phyloP scores from a whole-genome alignment of 1,140 invertebrate genomes.

The Aphis craccivora region DNA sequence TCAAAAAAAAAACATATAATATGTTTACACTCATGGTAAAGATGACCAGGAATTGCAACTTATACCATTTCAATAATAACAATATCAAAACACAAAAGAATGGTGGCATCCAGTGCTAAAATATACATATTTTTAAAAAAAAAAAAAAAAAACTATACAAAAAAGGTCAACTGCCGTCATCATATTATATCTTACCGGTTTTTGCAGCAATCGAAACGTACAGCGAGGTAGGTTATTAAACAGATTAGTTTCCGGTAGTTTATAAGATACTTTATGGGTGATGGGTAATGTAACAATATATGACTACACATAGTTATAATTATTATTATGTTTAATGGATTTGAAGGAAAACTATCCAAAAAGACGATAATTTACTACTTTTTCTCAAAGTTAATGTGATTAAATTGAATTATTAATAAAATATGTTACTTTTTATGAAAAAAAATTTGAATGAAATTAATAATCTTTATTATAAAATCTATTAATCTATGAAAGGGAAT shows the following conservation, averaged over 20 bases:
- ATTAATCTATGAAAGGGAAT: background rate
- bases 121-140: background rate
- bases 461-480: no score
- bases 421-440: no score
- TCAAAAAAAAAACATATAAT: background rate
- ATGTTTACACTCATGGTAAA: background rate
- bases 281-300: background rate
- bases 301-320: background rate
- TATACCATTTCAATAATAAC: background rate
- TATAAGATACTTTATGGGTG: background rate
- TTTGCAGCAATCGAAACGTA: background rate
- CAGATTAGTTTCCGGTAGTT: background rate
- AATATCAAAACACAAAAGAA: background rate
- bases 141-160: background rate
- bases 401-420: no score
- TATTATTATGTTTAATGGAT: background rate
- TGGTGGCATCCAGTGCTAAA: accelerated
- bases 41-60: background rate
- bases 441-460: no score
- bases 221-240: background rate
- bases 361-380: background rate
- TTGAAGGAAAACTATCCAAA: background rate
- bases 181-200: background rate
- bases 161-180: background rate
- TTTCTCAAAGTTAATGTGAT: no score